Evolutionary conservation across 2,797 vertebrate genomes (phyloP).

Genomic region (Phalloptychus januarius): DNA sequence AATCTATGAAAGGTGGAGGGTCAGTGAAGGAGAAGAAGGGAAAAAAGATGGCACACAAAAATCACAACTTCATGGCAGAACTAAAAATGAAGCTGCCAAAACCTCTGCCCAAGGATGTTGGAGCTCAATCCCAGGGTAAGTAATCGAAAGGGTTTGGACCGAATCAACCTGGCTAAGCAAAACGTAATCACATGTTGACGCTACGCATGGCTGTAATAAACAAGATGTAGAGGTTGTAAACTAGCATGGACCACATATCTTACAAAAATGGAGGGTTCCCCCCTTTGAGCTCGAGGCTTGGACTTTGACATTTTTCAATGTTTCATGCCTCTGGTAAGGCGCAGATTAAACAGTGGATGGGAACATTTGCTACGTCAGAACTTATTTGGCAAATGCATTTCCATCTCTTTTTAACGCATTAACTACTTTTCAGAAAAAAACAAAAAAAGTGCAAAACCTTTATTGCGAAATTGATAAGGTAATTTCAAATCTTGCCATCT

Average conservation of each 20-base stretch:
- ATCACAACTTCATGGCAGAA: constrained; percentile 38
- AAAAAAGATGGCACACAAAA: constrained; percentile 4
- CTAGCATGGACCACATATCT: not conserved
- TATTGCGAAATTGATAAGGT: no score
- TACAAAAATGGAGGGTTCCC: not conserved
- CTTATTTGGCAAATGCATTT: no score
- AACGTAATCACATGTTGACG: not conserved
- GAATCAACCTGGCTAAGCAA: not conserved
- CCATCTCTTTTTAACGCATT: no score
- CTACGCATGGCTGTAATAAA: not conserved
- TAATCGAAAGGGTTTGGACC: not conserved
- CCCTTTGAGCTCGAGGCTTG: not conserved
- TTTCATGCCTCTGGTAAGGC: not conserved
- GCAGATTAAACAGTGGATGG: not conserved
- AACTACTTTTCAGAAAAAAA: no score
- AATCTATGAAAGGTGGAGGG: constrained; percentile 47
- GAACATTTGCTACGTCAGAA: no score
- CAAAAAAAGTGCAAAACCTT: no score
- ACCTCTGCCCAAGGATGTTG: fast-evolving
- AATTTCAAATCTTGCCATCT: no score
- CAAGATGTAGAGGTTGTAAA: not conserved
- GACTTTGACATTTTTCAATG: not conserved
- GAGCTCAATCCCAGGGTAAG: constrained; percentile 5
- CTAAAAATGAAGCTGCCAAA: constrained; percentile 49
- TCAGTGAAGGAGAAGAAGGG: constrained; percentile 20